phyloP scores from a whole-genome alignment of 2,797 vertebrate genomes.

The Amphiprion clarkii region DNA sequence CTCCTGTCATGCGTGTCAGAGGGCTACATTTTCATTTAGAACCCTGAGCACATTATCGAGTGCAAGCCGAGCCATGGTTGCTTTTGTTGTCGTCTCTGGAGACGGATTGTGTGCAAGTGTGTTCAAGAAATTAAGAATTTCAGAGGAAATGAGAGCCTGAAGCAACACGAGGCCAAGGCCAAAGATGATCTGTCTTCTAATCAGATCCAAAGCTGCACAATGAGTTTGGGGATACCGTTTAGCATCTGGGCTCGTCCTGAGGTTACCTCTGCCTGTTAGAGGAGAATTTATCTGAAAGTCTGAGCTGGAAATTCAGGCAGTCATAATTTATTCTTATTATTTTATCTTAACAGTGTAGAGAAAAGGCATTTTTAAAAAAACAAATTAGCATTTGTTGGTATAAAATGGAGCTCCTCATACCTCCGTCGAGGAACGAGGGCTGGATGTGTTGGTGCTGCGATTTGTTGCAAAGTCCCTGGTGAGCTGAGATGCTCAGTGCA shows the following conservation, averaged over 20 bases:
- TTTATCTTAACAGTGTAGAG: constrained; percentile 17
- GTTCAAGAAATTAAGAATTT: constrained; percentile 4
- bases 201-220: constrained; percentile 52
- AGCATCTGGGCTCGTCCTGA: constrained; percentile 71
- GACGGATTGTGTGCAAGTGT: not conserved
- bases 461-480: constrained; percentile 49
- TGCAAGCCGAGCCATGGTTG: constrained; percentile 39
- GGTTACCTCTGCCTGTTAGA: constrained; percentile 52
- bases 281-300: constrained; percentile 68
- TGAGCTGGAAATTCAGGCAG: constrained; percentile 67
- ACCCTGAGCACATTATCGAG: constrained; percentile 53
- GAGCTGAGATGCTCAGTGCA: constrained; percentile 46
- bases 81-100: constrained; percentile 41
- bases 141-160: constrained; percentile 6
- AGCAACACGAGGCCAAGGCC: constrained; percentile 53
- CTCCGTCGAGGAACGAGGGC: constrained; percentile 31
- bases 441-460: constrained; percentile 51
- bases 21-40: constrained; percentile 53
- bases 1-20: not conserved
- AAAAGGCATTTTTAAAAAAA: not conserved
- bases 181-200: constrained; percentile 59
- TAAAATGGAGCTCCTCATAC: constrained; percentile 27
- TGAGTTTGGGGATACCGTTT: constrained; percentile 69
- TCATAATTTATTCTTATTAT: constrained; percentile 1
- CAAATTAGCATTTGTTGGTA: constrained; percentile 20